Base-by-base conservation (phyloP, 2,113 vertebrate species). In the Anser cygnoides region DNA sequence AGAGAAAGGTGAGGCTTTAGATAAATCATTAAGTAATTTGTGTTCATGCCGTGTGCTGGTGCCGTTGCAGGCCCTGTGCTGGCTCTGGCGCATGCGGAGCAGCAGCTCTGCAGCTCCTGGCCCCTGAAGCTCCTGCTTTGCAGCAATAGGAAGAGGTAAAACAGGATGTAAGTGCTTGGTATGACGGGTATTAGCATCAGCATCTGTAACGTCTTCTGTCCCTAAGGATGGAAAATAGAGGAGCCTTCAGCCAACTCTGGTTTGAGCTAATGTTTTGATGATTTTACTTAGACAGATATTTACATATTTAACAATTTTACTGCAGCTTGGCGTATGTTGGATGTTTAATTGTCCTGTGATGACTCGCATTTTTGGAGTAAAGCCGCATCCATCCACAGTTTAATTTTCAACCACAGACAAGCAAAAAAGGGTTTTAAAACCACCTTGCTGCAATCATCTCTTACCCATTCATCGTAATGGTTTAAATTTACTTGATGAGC, bases 271-370 rank as follows among this genome's bases (percentile, higher is more conserved):
- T 33, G 46, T 83, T 70, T 39, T 87, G 90, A 46, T 90, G 59
- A 26, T 78, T 95, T 93, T 73, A 23, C 57, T 75, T 20, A n/a
- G 59, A 17, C 39, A 77, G 90, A 28, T 86, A 92, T 75, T 95
- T 91, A 88, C 91, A 58, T 10, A 74, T 52, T 66, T 46, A 59
- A 58, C 46, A 0, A 0, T 41, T 89, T 19, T 28, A 28, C 62
- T 87, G 89, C 71, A 92, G 88, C 41, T 79, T 35, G 35, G 35
- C 63, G 23, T 61, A 23, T 73, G 66, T 75, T 70, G 89, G 54
- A 21, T 0, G 0, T 65, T n/a, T 65, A 59, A 41, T 61, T 67
- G 59, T 76, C 41, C 62, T 44, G 58, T 37, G 75, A 46, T 63
- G 78, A 49, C 46, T 43, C 4, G 0, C 2, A 8, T 58, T 91